Evolutionary conservation across 92 coral and sea anemone species (phyloP), one percentile per base, ranked within the genome.

Genomic region (Diadumene lineata): DNA sequence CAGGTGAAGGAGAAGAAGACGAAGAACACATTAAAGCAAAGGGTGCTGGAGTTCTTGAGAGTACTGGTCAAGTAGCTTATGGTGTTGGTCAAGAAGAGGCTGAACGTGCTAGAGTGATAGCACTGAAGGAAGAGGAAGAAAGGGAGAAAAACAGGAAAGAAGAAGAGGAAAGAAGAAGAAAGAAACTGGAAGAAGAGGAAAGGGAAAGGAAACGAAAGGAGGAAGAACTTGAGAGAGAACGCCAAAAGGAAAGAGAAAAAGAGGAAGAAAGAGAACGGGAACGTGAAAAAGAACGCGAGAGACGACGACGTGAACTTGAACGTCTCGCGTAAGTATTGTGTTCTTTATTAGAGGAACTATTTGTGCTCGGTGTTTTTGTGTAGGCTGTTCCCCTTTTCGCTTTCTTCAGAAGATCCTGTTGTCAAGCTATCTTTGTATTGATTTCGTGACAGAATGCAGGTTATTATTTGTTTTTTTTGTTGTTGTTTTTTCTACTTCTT

Each of bases 151-250:
- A 63, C 66, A 82, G 50, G 87, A 86, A 86, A 69, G 65, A 78
- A 48, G 88, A 70, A 25, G 94, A 73, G 66, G 81, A 83, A 75
- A 76, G 75, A 44, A 80, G 72, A n/a, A 81, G 77, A 75, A 75
- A 85, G 44, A 77, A 83, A 67, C 70, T 60, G 62, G 74, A 73
- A 51, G 57, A 66, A 63, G 69, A 85, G 33, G 83, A 77, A 25
- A 53, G 69, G 27, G 75, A 81, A 76, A 53, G 62, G 1, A 78
- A 81, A 76, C 31, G 70, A 73, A 28, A 68, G 76, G 68, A 62
- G 31, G 31, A 29, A 30, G 68, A 62, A 6, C 25, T 38, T 18
- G 64, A 31, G 31, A 80, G 60, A 27, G 65, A 60, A 60, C 30
- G 60, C 13, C 32, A 26, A 32, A 78, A 31, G n/a, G 48, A 38